phyloP scores from a whole-genome alignment of 2,888 invertebrate species.

The Mesorhabditis spiculigera region DNA sequence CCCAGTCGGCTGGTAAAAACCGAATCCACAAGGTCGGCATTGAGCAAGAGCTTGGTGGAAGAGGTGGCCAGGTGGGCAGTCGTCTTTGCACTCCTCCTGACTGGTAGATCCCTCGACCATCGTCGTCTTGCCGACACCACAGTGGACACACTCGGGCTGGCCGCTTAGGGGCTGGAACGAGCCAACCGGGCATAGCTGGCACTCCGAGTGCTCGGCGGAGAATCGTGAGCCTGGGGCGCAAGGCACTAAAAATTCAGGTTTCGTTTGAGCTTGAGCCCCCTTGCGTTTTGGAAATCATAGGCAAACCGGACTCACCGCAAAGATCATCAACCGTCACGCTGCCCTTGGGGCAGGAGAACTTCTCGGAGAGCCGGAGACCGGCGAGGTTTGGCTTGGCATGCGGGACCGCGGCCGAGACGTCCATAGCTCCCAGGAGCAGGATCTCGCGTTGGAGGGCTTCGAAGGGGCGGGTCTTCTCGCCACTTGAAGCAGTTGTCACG shows the following conservation, averaged over 20 bases:
- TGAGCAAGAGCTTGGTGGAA: constrained; percentile 38
- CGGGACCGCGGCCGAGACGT: constrained; percentile 63
- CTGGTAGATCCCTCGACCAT: constrained; percentile 42
- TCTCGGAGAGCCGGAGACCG: constrained; percentile 79
- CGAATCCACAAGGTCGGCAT: constrained; percentile 54
- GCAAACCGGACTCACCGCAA: constrained; percentile 70
- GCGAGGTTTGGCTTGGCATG: constrained; percentile 91
- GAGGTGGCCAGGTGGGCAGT: constrained; percentile 55
- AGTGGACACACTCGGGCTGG: constrained; percentile 53
- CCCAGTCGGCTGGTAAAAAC: constrained; percentile 55
- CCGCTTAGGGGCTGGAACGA: constrained; percentile 56
- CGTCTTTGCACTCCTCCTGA: constrained; percentile 55
- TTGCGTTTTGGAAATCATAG: neutral
- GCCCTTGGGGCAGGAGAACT: constrained; percentile 86
- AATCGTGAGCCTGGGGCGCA: constrained; percentile 61
- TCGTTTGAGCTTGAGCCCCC: too few relatives aligned
- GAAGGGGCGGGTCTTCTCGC: constrained; percentile 66
- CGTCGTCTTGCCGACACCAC: constrained; percentile 57
- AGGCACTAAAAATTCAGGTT: constrained; percentile 38
- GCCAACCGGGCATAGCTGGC: constrained; percentile 59
- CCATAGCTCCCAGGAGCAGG: constrained; percentile 63
- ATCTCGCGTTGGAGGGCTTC: constrained; percentile 82
- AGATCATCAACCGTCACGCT: constrained; percentile 89
- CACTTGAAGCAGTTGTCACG: constrained; percentile 61
- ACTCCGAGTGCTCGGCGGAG: constrained; percentile 44